These are phyloP conservation scores for Gryllus longicercus DNA, from an alignment of 2,888 invertebrate genomes.

Conservation along the genomic window DNA sequence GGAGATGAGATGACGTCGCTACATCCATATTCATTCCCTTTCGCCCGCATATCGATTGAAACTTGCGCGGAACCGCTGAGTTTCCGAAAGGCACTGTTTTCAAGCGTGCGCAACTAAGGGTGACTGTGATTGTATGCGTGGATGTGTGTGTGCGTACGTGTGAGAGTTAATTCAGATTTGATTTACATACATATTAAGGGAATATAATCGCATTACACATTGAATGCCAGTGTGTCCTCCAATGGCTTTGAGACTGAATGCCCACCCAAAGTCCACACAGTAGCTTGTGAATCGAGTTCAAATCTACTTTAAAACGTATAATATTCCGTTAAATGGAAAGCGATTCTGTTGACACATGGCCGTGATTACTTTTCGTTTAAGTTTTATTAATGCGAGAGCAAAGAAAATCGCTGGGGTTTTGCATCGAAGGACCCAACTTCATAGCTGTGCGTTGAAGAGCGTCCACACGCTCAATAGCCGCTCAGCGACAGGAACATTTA, in stretches of 20 bases:
- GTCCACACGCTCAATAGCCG: not conserved
- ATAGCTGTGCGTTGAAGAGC: not conserved
- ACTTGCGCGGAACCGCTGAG: not conserved
- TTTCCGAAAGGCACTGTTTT: not conserved
- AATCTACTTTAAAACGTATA: not conserved
- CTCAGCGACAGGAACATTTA: not conserved
- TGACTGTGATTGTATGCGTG: no score
- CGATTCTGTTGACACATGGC: not conserved
- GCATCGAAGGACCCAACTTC: not conserved
- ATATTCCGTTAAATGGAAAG: not conserved
- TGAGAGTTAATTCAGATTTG: no score
- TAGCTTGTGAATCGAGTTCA: not conserved
- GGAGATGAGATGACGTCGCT: not conserved
- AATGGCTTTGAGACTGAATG: no score
- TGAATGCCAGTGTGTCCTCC: no score
- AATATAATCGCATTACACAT: no score
- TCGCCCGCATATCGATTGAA: not conserved
- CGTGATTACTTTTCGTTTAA: not conserved
- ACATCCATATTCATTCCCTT: constrained; percentile 1
- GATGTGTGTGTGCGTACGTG: no score
- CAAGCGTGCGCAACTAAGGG: no score
- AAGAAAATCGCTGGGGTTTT: not conserved
- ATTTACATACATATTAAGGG: no score
- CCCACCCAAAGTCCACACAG: not conserved
- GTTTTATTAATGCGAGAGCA: not conserved